These are phyloP conservation scores for Hemiprocne comata DNA, from an alignment of 2,113 vertebrate species.

Conservation along the genomic window DNA sequence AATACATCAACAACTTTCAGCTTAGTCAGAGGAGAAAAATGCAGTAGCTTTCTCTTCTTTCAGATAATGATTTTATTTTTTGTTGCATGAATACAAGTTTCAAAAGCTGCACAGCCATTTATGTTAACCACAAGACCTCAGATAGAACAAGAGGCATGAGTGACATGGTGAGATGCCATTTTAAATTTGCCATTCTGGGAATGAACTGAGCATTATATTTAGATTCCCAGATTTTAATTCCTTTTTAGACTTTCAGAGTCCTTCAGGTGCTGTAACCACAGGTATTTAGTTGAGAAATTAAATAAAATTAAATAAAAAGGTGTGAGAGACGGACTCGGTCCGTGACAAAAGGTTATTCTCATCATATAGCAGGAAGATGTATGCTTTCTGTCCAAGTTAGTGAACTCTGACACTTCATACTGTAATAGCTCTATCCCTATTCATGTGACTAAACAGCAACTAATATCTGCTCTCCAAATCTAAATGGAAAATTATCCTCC, in stretches of 20 bases:
- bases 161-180: not conserved
- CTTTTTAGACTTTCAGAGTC: not conserved
- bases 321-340: no score
- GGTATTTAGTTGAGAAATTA: not conserved
- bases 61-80: constrained; percentile 43
- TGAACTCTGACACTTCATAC: not conserved
- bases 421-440: not conserved
- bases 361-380: not conserved
- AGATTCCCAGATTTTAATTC: not conserved
- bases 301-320: no score
- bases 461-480: not conserved
- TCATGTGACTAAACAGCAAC: not conserved
- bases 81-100: constrained; percentile 13
- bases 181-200: not conserved
- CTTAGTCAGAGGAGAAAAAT: constrained; percentile 63
- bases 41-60: constrained; percentile 47
- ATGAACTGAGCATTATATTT: not conserved
- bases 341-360: not conserved
- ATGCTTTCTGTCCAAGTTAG: not conserved
- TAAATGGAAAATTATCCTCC: not conserved
- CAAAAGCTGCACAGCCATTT: constrained; percentile 18
- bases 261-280: not conserved
- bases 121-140: not conserved
- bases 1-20: constrained; percentile 58
- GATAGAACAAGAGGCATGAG: not conserved